Conservation (phyloP, 2,888 invertebrate species). For the Trissolcus japonicus region DNA sequence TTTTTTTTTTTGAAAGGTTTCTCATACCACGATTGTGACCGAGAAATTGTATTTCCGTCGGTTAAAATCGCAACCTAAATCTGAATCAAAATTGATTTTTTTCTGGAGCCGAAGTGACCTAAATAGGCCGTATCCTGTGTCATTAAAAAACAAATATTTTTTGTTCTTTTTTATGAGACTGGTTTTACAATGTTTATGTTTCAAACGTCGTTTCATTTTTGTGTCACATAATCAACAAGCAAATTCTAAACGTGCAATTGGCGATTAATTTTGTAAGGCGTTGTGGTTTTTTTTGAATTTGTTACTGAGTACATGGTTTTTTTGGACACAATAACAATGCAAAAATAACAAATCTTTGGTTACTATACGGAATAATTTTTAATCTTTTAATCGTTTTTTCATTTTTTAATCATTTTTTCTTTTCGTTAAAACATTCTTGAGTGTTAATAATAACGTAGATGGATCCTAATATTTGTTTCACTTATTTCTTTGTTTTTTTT, state of each 20-base stretch:
- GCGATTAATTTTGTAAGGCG: conserved; percentile 47
- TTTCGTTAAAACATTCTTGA: too few species aligned
- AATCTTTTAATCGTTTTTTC: too few species aligned
- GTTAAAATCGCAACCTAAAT: conserved; percentile 3
- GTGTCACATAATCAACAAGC: too few species aligned
- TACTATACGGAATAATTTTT: background rate
- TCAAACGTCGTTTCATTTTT: too few species aligned
- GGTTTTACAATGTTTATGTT: too few species aligned
- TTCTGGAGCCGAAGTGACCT: conserved; percentile 42
- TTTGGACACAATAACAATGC: conserved; percentile 38
- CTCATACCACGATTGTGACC: too few species aligned
- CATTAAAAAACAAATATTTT: conserved; percentile 1
- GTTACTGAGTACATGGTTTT: conserved; percentile 26
- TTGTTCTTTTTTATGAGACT: conserved; percentile 10
- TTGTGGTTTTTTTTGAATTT: conserved; percentile 39
- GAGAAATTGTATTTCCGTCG: too few species aligned
- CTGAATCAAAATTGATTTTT: conserved; percentile 11
- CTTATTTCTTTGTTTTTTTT: too few species aligned
- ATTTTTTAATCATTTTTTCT: too few species aligned
- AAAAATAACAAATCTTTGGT: conserved; percentile 22
- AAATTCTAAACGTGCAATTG: conserved; percentile 36
- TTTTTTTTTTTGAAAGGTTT: background rate
- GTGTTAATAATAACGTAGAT: too few species aligned
- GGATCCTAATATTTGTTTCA: too few species aligned
- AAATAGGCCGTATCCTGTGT: conserved; percentile 35